Base-by-base conservation (phyloP, 2,888 invertebrate species). In the Drosophila subsilvestris region DNA sequence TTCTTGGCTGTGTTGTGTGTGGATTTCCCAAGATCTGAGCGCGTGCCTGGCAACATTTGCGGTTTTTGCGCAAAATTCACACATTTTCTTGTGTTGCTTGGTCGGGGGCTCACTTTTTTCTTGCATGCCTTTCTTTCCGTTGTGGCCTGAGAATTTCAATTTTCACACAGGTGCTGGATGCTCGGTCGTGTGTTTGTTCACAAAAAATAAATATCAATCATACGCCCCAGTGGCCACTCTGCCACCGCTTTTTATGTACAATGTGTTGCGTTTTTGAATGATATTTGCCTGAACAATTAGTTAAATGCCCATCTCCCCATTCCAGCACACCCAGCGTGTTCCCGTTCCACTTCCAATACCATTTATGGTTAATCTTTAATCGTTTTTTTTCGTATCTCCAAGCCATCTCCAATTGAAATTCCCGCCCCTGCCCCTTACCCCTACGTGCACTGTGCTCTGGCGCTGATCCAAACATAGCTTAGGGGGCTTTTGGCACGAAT, bases 151-250 rank as follows among this genome's bases (percentile, higher is more conserved):
- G 83, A 87, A 84, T 84, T 84, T 82, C 73, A 87, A 84, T 81
- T 81, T 82, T 77, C 79, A 69, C 86, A 83, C 85, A 85, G 85
- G 85, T 85, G 76, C 54, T 75, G 27, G 27, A 27, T 27, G 27
- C n/a, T 37, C 37, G 37, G 27, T 27, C 75, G 75, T 85, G 75
- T 87, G 77, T 84, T 79, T 82, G 85, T 77, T 72, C 72, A 27
- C 27, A 75, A 82, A 87, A 86, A 86, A 88, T 86, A 88, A 88
- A 85, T 84, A 88, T 83, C 84, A 85, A 86, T 85, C 86, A 85
- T 85, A 77, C 78, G 86, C 86, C 72, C 74, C 76, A 83, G 56
- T 71, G 71, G 74, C 53, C 73, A 51, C 53, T 49, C 68, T 25
- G 48, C 44, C 50, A 37, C 67, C 44, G 29, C 27, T 53, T 70